These are phyloP conservation scores for Cochlearius cochlearius DNA, from an alignment of 2,113 vertebrate species.

Conservation along the genomic window DNA sequence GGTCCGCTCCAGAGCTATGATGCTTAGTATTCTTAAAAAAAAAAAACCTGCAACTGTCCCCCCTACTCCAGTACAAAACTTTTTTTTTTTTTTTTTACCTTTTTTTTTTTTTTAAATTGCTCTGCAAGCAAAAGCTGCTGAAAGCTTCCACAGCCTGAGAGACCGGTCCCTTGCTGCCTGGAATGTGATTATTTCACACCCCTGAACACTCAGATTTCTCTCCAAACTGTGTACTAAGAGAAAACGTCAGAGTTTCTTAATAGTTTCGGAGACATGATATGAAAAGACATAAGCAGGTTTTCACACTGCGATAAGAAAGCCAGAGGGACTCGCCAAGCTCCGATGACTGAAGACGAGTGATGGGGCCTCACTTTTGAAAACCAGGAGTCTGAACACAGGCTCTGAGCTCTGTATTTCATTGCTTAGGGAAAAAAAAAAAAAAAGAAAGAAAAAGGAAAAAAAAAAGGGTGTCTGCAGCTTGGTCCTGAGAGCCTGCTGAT, in stretches of 20 bases:
- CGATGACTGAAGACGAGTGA: neutral
- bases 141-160: conserved; percentile 30
- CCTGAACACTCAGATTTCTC: conserved; percentile 45
- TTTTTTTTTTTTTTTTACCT: neutral
- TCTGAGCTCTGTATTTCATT: neutral
- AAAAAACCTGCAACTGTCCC: neutral
- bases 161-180: conserved; percentile 24
- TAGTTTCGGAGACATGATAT: conserved; percentile 44
- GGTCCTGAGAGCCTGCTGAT: neutral
- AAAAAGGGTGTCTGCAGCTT: neutral
- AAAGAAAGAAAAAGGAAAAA: accelerated
- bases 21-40: conserved; percentile 37
- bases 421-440: neutral
- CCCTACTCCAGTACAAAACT: neutral
- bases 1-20: conserved; percentile 44
- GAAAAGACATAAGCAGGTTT: conserved; percentile 60
- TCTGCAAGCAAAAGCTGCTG: conserved; percentile 23
- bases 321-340: conserved; percentile 9
- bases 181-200: conserved; percentile 60
- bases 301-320: conserved; percentile 50
- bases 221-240: conserved; percentile 27
- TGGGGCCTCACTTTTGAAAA: neutral
- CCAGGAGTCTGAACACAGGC: neutral
- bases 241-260: conserved; percentile 53
- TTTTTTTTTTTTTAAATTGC: neutral